A percentile compares a stretch with the other conserved stretches of the same genome.
phyloP scores from a whole-genome alignment of 2,888 invertebrate species.

The Acanthosepion lycidas region DNA sequence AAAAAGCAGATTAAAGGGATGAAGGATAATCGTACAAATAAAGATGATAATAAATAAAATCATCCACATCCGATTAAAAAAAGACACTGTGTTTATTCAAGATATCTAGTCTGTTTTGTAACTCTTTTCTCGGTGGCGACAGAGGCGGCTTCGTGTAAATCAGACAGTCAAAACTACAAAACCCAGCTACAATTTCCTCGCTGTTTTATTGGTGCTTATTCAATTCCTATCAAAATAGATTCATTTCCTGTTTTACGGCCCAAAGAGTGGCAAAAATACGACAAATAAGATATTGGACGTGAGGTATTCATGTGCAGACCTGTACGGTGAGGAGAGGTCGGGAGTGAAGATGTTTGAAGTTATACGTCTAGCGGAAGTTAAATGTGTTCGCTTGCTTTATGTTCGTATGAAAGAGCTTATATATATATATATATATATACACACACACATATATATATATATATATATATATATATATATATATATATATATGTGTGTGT shows the following conservation, averaged over 20 bases:
- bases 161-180: not conserved
- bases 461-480: not conserved
- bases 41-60: not conserved
- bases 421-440: not conserved
- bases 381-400: not conserved
- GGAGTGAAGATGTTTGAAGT: not conserved
- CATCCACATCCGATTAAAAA: not conserved
- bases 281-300: not conserved
- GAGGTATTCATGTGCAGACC: not conserved
- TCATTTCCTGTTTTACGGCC: not conserved
- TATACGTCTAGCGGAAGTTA: not conserved
- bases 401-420: too few relatives aligned
- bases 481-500: too few relatives aligned
- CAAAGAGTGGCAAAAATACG: not conserved
- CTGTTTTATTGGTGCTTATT: not conserved
- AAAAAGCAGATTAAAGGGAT: too few relatives aligned
- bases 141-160: not conserved
- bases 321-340: not conserved
- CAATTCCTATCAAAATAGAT: slow-evolving; percentile 6
- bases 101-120: not conserved
- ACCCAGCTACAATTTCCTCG: not conserved
- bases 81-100: not conserved
- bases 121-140: not conserved
- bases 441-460: not conserved
- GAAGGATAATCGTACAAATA: not conserved